Percentiles rank a stretch among this genome's conserved stretches.
These are phyloP conservation scores for Gracilinanus agilis DNA, from an alignment of 2,113 vertebrate species.

Conservation along the genomic window DNA sequence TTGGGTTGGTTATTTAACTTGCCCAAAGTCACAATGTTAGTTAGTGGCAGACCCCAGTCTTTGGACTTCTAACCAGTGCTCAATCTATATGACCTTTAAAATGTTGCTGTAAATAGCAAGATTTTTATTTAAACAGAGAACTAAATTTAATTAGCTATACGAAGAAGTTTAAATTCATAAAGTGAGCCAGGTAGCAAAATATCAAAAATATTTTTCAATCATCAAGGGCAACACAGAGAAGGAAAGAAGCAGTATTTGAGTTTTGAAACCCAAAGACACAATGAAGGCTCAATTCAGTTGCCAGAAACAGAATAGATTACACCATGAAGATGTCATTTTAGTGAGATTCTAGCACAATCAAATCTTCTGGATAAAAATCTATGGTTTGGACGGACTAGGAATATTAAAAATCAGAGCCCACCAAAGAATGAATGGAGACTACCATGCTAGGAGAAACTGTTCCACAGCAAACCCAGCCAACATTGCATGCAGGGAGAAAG, in stretches of 20 bases:
- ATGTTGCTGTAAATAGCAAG: background rate
- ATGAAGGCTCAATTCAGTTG: constrained; percentile 30
- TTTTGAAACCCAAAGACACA: constrained; percentile 42
- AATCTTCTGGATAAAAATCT: background rate
- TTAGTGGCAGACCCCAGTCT: background rate
- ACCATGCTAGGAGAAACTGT: constrained; percentile 28
- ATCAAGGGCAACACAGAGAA: background rate
- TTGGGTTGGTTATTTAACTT: background rate
- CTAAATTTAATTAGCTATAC: background rate
- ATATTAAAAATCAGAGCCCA: constrained; percentile 2
- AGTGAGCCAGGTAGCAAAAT: background rate
- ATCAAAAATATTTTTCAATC: constrained; percentile 15
- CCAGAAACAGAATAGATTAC: background rate
- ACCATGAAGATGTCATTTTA: constrained; percentile 45
- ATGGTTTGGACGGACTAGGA: constrained; percentile 22
- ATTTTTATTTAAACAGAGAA: background rate
- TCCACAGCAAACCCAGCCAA: background rate
- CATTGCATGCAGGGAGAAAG: background rate
- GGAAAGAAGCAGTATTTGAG: constrained; percentile 4
- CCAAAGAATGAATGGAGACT: constrained; percentile 1
- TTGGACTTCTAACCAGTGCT: background rate
- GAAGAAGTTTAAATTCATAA: constrained; percentile 26
- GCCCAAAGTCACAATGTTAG: background rate
- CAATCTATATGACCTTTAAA: background rate
- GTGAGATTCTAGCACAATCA: constrained; percentile 16